Evolutionary conservation across 2,113 vertebrate species (phyloP).

Genomic region (Crocuta crocuta): DNA sequence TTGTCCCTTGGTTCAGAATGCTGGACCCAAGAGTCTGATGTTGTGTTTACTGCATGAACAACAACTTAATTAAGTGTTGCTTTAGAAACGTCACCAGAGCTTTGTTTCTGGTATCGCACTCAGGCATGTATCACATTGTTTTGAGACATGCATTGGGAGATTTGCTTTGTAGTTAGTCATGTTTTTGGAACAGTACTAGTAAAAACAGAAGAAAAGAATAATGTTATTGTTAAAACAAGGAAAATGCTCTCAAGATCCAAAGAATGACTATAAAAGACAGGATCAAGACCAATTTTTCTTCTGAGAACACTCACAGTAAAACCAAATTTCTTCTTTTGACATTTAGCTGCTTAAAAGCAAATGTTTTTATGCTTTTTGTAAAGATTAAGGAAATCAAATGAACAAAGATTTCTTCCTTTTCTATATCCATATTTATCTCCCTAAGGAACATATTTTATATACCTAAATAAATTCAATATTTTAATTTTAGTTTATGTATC

Average conservation of each 20-base stretch:
- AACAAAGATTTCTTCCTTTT: background rate
- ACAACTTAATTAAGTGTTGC: conserved; percentile 87
- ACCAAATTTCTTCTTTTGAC: background rate
- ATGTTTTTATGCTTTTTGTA: background rate
- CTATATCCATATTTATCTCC: background rate
- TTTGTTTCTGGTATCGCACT: conserved; percentile 82
- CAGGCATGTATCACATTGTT: conserved; percentile 85
- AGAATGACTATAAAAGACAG: conserved; percentile 47
- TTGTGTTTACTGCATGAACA: conserved; percentile 86
- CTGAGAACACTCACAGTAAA: conserved; percentile 57
- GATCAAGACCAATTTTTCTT: conserved; percentile 55
- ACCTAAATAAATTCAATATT: background rate
- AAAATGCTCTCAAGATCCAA: conserved; percentile 63
- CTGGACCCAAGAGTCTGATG: conserved; percentile 79
- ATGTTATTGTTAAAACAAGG: conserved; percentile 67
- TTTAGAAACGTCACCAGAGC: conserved; percentile 85
- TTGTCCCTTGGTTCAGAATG: conserved; percentile 80
- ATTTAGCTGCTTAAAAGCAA: background rate
- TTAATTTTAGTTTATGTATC: conserved; percentile 16
- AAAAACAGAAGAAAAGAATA: conserved; percentile 81
- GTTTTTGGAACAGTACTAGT: conserved; percentile 81
- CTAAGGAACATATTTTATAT: background rate
- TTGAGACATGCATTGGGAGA: conserved; percentile 84
- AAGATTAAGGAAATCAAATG: conserved; percentile 20
- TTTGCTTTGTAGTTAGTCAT: conserved; percentile 84